Percentiles rank a stretch among this genome's conserved stretches.
Conservation (phyloP, 1,140 invertebrate genomes). For the Metopolophium dirhodum region DNA sequence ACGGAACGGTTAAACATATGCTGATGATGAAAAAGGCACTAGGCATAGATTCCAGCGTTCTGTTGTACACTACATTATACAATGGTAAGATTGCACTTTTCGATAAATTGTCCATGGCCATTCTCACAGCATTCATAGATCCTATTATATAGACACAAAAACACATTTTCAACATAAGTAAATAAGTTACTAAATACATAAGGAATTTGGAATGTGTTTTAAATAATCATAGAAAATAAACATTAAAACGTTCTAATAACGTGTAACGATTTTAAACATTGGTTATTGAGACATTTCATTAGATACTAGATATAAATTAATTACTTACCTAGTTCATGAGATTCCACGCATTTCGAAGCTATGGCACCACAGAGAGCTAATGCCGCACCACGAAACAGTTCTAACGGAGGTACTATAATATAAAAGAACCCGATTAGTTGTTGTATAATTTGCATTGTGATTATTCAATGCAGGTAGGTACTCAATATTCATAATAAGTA, state of each 20-base stretch:
- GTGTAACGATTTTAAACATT: neutral
- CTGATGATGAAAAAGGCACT: constrained; percentile 58
- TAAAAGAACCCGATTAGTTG: neutral
- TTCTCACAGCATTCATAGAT: constrained; percentile 26
- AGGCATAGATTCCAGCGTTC: constrained; percentile 52
- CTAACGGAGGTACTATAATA: constrained; percentile 57
- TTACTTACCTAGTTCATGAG: constrained; percentile 58
- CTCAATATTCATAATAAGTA: neutral
- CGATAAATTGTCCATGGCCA: neutral
- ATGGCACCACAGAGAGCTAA: constrained; percentile 56
- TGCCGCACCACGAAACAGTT: constrained; percentile 58
- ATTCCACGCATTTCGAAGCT: constrained; percentile 59
- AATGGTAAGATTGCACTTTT: constrained; percentile 47
- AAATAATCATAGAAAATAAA: neutral
- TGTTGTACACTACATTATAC: constrained; percentile 57
- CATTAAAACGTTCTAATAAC: too few relatives aligned
- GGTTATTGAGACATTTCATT: neutral
- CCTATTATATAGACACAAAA: constrained; percentile 18
- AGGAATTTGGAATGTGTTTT: neutral
- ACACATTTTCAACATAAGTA: neutral
- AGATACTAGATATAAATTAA: neutral
- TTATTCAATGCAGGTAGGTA: neutral
- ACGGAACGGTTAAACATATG: constrained; percentile 23
- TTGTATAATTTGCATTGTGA: neutral
- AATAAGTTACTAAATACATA: neutral